A percentile compares a stretch with the other conserved stretches of the same genome.
These are phyloP conservation scores for Sorex fumeus DNA, from an alignment of 2,113 vertebrate genomes.

Conservation along the genomic window DNA sequence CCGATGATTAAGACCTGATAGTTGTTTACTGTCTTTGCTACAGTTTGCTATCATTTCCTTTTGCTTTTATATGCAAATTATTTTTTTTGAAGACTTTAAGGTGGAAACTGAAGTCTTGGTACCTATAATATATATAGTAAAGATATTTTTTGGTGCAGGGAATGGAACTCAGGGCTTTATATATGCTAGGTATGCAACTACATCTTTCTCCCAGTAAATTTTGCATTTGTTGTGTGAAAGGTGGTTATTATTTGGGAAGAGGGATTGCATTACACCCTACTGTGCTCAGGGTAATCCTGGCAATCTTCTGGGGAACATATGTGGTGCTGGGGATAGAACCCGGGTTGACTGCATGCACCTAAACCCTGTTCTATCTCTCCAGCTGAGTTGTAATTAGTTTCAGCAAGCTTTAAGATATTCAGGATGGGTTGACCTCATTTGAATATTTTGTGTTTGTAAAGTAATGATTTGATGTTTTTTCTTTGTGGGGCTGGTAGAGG, in stretches of 20 bases:
- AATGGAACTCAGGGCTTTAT: too few species aligned
- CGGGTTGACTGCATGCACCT: too few species aligned
- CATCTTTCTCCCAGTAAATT: background rate
- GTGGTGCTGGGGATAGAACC: too few species aligned
- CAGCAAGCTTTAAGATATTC: constrained; percentile 14
- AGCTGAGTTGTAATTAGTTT: background rate
- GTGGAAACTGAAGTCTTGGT: background rate
- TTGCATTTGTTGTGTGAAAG: constrained; percentile 47
- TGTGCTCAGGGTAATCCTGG: too few species aligned
- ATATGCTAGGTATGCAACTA: too few species aligned
- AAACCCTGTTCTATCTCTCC: background rate
- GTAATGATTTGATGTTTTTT: constrained; percentile 4
- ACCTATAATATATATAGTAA: too few species aligned
- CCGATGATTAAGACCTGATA: background rate
- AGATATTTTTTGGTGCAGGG: too few species aligned
- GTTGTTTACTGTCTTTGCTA: constrained; percentile 28
- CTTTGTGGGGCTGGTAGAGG: background rate
- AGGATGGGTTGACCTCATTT: constrained; percentile 32
- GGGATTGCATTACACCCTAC: too few species aligned
- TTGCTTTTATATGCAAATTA: background rate
- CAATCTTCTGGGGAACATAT: too few species aligned
- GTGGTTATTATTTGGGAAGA: background rate
- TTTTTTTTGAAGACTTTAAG: background rate
- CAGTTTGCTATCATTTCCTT: background rate
- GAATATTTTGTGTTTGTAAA: constrained; percentile 61